These are phyloP conservation scores for Elgaria multicarinata DNA, from an alignment of 2,113 vertebrate species.

Conservation along the genomic window DNA sequence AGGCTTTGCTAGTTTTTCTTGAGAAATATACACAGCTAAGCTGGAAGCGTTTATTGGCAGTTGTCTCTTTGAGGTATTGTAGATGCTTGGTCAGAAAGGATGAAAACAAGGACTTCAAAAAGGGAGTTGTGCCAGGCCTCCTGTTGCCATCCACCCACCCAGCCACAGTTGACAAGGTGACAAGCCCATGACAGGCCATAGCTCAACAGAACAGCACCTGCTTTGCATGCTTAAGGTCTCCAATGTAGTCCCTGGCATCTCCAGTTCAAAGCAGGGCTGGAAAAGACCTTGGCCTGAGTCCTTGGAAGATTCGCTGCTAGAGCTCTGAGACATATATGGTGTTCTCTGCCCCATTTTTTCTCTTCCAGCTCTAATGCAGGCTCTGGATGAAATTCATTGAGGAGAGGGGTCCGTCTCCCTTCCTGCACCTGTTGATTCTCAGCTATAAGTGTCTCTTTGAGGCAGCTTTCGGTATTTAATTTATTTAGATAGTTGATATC, in stretches of 20 bases:
- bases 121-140: too few species aligned
- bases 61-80: not conserved
- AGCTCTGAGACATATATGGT: too few species aligned
- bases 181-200: not conserved
- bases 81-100: not conserved
- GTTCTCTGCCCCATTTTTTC: not conserved
- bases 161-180: not conserved
- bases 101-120: rapidly evolving
- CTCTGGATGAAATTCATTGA: not conserved
- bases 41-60: slow-evolving; percentile 3
- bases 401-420: too few species aligned
- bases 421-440: not conserved
- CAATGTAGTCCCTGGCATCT: not conserved
- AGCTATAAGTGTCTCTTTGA: not conserved
- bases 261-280: not conserved
- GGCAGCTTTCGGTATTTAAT: too few species aligned
- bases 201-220: not conserved
- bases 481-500: too few species aligned
- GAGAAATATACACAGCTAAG: slow-evolving; percentile 21
- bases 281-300: not conserved
- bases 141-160: not conserved
- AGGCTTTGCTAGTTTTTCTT: slow-evolving; percentile 19
- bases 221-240: not conserved
- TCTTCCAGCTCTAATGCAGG: not conserved
- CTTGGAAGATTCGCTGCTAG: not conserved